These are phyloP conservation scores for Reticulitermes speratus DNA, from an alignment of 1,140 invertebrate genomes.

Conservation along the genomic window DNA sequence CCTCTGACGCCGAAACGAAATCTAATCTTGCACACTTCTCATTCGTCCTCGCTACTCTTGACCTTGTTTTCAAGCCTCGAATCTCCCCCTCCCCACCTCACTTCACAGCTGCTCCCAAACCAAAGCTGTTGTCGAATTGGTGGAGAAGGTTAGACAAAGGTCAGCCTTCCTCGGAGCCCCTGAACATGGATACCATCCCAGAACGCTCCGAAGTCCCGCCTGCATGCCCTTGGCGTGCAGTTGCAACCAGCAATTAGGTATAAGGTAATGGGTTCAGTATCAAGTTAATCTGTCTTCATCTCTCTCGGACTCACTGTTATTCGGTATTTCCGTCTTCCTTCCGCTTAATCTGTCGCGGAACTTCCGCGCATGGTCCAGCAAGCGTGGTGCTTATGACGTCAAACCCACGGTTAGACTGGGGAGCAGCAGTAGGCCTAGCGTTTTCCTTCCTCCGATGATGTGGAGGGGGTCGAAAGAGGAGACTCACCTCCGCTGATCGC, in stretches of 20 bases:
- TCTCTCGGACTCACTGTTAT: neutral
- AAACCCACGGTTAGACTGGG: neutral
- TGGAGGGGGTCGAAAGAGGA: neutral
- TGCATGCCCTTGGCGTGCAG: neutral
- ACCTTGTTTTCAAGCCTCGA: neutral
- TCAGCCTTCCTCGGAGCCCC: slow-evolving; percentile 9
- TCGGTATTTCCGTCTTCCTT: no score
- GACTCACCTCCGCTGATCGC: neutral
- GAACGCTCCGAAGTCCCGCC: neutral
- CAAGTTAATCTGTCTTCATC: neutral
- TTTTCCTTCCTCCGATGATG: neutral
- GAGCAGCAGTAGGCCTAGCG: neutral
- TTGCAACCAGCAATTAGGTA: neutral
- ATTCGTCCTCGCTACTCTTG: neutral
- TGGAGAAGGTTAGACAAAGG: slow-evolving; percentile 4
- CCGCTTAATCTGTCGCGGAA: no score
- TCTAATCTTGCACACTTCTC: neutral
- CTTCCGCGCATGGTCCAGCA: neutral
- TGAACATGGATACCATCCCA: neutral
- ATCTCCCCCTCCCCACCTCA: neutral
- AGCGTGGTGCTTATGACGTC: neutral
- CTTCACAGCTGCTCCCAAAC: neutral
- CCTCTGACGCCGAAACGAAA: neutral
- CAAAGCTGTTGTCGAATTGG: neutral
- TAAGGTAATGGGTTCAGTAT: neutral